Conservation (phyloP, 2,113 vertebrate genomes). For the Tychaedon coryphoeus region DNA sequence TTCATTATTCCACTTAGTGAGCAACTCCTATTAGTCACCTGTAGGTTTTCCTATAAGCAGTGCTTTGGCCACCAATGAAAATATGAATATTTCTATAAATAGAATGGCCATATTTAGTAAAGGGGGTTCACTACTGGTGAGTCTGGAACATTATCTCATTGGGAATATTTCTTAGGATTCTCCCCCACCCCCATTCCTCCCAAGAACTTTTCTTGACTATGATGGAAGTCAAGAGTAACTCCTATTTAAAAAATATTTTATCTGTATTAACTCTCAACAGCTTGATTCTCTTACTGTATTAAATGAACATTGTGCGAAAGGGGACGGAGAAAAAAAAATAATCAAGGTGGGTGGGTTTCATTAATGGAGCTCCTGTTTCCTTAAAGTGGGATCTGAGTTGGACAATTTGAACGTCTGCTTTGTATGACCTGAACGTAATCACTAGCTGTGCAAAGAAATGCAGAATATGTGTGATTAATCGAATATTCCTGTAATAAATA, state of each 20-base stretch:
- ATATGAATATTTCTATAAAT: constrained; percentile 90
- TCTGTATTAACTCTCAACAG: neutral
- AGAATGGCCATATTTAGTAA: constrained; percentile 81
- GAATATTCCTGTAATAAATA: constrained; percentile 43
- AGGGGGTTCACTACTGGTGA: constrained; percentile 65
- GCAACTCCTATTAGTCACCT: constrained; percentile 98
- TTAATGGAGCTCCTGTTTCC: neutral
- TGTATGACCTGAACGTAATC: neutral
- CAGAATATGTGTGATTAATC: constrained; percentile 41
- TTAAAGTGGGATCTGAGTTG: neutral
- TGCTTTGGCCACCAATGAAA: constrained; percentile 87
- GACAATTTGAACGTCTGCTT: neutral
- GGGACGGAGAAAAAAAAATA: neutral
- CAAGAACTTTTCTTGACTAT: constrained; percentile 48
- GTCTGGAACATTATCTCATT: constrained; percentile 8
- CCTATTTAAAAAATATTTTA: constrained; percentile 3
- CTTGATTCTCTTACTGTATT: neutral
- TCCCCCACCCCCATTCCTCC: neutral
- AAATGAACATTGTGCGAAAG: neutral
- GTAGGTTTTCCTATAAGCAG: constrained; percentile 85
- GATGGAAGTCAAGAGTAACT: constrained; percentile 9
- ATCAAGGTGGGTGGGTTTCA: constrained; percentile 8
- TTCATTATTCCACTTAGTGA: constrained; percentile 99
- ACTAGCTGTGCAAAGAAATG: constrained; percentile 33
- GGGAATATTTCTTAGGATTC: constrained; percentile 41